These are phyloP conservation scores for Chiroxiphia lanceolata DNA, from an alignment of 2,797 vertebrate genomes.

Conservation along the genomic window DNA sequence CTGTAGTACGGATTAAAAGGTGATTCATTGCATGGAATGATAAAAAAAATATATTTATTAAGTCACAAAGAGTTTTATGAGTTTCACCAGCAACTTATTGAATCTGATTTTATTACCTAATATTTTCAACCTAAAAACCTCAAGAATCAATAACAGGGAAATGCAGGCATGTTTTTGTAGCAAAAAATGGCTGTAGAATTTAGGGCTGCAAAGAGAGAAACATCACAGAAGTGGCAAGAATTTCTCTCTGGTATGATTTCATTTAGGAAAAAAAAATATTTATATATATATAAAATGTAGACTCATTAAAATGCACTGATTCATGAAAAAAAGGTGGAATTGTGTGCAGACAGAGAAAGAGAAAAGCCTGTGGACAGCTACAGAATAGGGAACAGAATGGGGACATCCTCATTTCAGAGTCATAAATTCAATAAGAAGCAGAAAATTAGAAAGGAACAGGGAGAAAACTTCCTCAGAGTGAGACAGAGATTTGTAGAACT, in stretches of 20 bases:
- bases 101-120: not conserved
- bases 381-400: not conserved
- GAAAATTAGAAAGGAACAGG: not conserved
- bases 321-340: not conserved
- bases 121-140: not conserved
- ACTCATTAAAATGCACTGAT: not conserved
- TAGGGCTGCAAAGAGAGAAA: not conserved
- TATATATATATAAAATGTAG: not conserved
- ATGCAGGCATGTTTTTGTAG: not conserved
- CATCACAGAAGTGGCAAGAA: not conserved
- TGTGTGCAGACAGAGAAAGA: not conserved
- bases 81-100: not conserved
- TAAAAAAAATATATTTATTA: not conserved
- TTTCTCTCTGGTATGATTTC: not conserved
- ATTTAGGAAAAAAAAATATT: not conserved
- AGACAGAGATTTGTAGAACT: too few species aligned
- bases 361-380: not conserved
- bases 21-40: not conserved
- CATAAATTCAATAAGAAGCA: not conserved
- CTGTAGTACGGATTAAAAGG: not conserved
- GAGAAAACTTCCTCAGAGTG: not conserved
- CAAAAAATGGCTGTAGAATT: not conserved
- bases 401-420: not conserved
- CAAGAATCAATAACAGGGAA: not conserved
- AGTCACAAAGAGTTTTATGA: not conserved